phyloP scores from a whole-genome alignment of 2,888 invertebrate genomes.

The Acleris literana region DNA sequence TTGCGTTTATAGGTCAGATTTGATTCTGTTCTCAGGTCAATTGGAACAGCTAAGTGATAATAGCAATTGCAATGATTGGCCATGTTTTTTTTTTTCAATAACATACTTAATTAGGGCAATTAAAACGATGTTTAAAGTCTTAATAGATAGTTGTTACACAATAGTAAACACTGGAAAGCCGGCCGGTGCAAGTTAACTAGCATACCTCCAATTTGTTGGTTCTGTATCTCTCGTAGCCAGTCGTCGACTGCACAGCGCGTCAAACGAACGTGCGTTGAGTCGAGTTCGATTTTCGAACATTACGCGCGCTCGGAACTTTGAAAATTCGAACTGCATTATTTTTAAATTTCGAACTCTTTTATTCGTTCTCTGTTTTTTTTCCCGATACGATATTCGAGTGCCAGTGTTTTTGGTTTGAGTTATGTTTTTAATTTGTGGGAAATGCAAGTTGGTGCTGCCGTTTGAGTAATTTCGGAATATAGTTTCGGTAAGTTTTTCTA shows the following conservation, averaged over 20 bases:
- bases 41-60: neutral
- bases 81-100: neutral
- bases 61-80: neutral
- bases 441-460: conserved; percentile 16
- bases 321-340: conserved; percentile 30
- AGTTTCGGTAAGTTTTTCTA: conserved; percentile 12
- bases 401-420: conserved; percentile 37
- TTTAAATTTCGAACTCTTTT: conserved; percentile 33
- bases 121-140: neutral
- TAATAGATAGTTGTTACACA: neutral
- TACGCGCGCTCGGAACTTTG: conserved; percentile 54
- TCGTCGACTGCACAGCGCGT: conserved; percentile 56
- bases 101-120: neutral
- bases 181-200: conserved; percentile 6
- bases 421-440: conserved; percentile 33
- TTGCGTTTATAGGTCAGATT: conserved; percentile 13
- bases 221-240: conserved; percentile 45
- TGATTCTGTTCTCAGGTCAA: conserved; percentile 19
- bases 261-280: conserved; percentile 52
- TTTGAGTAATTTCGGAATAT: conserved; percentile 17
- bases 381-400: conserved; percentile 20
- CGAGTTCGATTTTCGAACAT: conserved; percentile 48
- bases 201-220: conserved; percentile 11
- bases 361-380: conserved; percentile 17
- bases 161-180: conserved; percentile 13